phyloP scores from a whole-genome alignment of 1,140 invertebrate genomes.

The Tetragnatha versicolor region DNA sequence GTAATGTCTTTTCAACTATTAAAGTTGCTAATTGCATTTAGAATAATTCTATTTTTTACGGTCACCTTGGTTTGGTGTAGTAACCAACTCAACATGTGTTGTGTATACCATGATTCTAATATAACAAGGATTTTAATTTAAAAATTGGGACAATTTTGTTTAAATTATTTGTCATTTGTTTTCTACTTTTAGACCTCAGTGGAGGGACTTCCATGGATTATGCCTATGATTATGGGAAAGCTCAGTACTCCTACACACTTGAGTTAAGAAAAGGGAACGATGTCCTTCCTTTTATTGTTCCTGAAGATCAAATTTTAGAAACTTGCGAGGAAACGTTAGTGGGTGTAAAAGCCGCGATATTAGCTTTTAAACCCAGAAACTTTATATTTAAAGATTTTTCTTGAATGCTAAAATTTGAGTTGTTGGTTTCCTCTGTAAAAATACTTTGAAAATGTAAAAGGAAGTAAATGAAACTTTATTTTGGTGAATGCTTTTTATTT shows the following conservation, averaged over 20 bases:
- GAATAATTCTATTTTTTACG: too few relatives aligned
- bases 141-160: too few relatives aligned
- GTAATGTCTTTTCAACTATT: too few relatives aligned
- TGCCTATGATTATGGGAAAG: neutral
- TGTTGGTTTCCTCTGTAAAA: neutral
- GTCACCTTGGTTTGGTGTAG: too few relatives aligned
- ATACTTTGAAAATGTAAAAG: too few relatives aligned
- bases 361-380: neutral
- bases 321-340: neutral
- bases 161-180: neutral
- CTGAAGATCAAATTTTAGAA: neutral
- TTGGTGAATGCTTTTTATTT: too few relatives aligned
- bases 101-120: too few relatives aligned
- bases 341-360: neutral
- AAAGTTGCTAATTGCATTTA: too few relatives aligned
- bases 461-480: too few relatives aligned
- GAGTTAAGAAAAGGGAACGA: neutral
- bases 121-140: too few relatives aligned
- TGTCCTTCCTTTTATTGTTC: neutral
- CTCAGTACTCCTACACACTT: neutral
- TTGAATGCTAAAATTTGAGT: neutral
- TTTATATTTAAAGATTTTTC: neutral
- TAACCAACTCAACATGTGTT: too few relatives aligned
- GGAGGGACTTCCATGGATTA: neutral
- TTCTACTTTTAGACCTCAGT: neutral